Conservation (phyloP, 2,888 invertebrate species). For the Eurytoma adleriae region DNA sequence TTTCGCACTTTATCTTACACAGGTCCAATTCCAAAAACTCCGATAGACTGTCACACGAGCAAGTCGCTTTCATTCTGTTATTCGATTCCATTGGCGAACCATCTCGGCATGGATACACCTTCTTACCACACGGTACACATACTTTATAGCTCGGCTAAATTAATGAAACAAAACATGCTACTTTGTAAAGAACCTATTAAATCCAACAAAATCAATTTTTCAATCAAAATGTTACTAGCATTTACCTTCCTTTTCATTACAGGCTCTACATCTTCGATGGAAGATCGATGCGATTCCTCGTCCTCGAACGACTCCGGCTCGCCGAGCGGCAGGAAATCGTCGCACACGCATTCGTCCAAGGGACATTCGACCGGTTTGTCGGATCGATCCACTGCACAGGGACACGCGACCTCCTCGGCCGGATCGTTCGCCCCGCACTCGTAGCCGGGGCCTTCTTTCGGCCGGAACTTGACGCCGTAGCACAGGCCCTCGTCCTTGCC, state of each 20-base stretch:
- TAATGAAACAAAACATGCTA: too few relatives aligned
- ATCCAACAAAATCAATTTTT: too few relatives aligned
- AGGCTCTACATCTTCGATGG: too few relatives aligned
- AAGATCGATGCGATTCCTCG: too few relatives aligned
- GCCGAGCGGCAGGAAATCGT: not conserved
- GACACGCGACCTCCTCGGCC: slow-evolving; percentile 21
- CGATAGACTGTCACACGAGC: slow-evolving; percentile 41
- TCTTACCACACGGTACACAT: slow-evolving; percentile 32
- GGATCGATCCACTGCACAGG: slow-evolving; percentile 27
- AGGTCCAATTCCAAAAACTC: slow-evolving; percentile 50
- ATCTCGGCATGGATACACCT: not conserved
- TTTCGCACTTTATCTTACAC: slow-evolving; percentile 1
- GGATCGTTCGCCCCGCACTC: slow-evolving; percentile 58
- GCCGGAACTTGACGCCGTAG: slow-evolving; percentile 66
- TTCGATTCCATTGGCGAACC: not conserved
- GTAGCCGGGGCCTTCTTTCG: slow-evolving; percentile 57
- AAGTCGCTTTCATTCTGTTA: not conserved
- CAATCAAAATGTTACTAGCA: too few relatives aligned
- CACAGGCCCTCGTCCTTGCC: slow-evolving; percentile 60
- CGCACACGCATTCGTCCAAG: slow-evolving; percentile 10
- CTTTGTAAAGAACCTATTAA: too few relatives aligned
- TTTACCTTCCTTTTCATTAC: too few relatives aligned
- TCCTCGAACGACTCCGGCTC: too few relatives aligned
- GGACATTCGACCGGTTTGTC: not conserved
- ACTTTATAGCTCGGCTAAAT: not conserved